Evolutionary conservation across 2,797 vertebrate species (phyloP), one percentile per base, ranked within the genome.

Genomic region (Cephalopachus bancanus): DNA sequence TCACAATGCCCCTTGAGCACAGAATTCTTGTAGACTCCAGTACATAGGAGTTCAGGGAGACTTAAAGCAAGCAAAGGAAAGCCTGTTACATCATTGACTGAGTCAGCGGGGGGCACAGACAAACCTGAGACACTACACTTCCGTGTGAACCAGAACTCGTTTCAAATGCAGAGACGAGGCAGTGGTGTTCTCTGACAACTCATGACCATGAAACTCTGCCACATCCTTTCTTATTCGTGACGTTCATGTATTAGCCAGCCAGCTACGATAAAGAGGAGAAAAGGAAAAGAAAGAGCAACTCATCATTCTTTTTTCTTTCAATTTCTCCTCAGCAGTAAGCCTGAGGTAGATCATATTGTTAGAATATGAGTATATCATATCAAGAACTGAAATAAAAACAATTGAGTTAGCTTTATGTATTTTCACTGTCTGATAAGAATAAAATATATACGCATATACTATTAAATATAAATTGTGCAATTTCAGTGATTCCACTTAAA

Each of bases 381-480:
- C 57, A 89, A 84, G 30, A 89, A 59, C 22, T 20, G 37, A 86
- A 76, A 33, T 88, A 33, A 93, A 53, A 94, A 79, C 22, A 65
- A 49, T 9, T 37, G 60, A 60, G 65, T 64, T 76, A 62, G 33
- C 57, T 91, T 69, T 79, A 20, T 51, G 72, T 24, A 64, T 59
- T 57, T 60, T 1, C 26, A 74, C 26, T 75, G 12, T 59, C 11
- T 69, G 72, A n/a, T 89, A 84, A 74, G 10, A 65, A 17, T 33
- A 90, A 75, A 57, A 75, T 62, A 20, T 12, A 57, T 22, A 57
- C 37, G 37, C 19, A n/a, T 33, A 6, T 44, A 64, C 49, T n/a
- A 14, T 19, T 15, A 83, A 91, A 88, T 64, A 69, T 2, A 33
- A 74, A 53, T 51, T 51, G 8, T 71, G 4, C 22, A 30, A 51